A percentile compares a stretch with the other conserved stretches of the same genome.
Evolutionary conservation across 2,888 invertebrate genomes (phyloP).

Genomic region (Pseudanteris insignis): DNA sequence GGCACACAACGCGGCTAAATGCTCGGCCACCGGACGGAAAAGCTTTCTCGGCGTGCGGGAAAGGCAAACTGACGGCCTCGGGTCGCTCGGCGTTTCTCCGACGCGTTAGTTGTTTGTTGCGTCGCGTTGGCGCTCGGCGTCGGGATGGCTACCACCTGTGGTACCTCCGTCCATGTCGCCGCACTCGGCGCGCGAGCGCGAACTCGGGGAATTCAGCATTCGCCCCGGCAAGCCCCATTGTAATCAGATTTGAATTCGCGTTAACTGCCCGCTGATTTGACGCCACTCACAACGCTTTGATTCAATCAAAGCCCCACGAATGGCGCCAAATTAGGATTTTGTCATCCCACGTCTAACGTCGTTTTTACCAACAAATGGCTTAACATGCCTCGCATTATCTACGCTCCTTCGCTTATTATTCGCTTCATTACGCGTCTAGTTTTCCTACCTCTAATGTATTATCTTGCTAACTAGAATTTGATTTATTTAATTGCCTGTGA

Average conservation of each 20-base stretch:
- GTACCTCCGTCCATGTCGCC: constrained; percentile 47
- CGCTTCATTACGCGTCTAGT: not conserved
- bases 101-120: constrained; percentile 51
- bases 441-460: not conserved
- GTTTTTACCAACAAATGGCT: constrained; percentile 10
- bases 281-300: constrained; percentile 16
- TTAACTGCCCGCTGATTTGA: constrained; percentile 29
- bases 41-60: constrained; percentile 39
- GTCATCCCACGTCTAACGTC: constrained; percentile 10
- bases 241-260: constrained; percentile 32
- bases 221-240: constrained; percentile 17
- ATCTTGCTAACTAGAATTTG: not conserved
- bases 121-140: constrained; percentile 53
- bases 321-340: constrained; percentile 17
- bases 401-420: not conserved
- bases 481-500: too few relatives aligned
- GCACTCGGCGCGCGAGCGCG: constrained; percentile 30
- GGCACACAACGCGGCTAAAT: constrained; percentile 9
- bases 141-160: constrained; percentile 60
- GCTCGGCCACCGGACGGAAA: constrained; percentile 30
- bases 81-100: constrained; percentile 37
- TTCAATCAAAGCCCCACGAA: constrained; percentile 19
- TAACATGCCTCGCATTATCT: not conserved
- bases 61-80: constrained; percentile 45
- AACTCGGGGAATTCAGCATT: constrained; percentile 13